Conservation (phyloP, 2,113 vertebrate species). For the Stigmatopora argus region DNA sequence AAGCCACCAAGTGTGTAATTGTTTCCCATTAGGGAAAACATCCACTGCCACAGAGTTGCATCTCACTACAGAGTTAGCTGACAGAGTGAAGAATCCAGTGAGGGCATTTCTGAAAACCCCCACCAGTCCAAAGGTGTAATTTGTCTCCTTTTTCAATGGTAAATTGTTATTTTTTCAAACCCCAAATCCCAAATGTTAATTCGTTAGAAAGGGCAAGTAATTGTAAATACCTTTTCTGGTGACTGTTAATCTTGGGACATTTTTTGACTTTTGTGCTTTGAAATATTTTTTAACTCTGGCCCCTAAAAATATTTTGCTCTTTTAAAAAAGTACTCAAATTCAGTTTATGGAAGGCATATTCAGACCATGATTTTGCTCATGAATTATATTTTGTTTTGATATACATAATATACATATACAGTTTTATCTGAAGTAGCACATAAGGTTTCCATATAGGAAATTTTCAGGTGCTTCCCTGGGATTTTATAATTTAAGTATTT, state of each 20-base stretch:
- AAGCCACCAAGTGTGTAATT: slow-evolving; percentile 74
- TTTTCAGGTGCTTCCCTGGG: slow-evolving; percentile 5
- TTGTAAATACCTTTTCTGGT: not conserved
- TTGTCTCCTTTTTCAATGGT: not conserved
- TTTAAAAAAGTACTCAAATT: too few relatives aligned
- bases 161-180: not conserved
- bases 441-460: slow-evolving; percentile 2
- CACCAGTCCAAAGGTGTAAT: slow-evolving; percentile 24
- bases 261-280: too few relatives aligned
- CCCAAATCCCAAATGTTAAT: slow-evolving; percentile 20
- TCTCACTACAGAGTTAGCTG: slow-evolving; percentile 59
- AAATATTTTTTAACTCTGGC: not conserved
- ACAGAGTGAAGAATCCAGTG: slow-evolving; percentile 46
- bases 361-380: not conserved
- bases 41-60: slow-evolving; percentile 48
- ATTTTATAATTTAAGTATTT: slow-evolving; percentile 47
- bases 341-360: not conserved
- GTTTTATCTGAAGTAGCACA: not conserved
- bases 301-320: too few relatives aligned
- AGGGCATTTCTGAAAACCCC: slow-evolving; percentile 43
- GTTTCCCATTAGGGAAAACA: slow-evolving; percentile 67
- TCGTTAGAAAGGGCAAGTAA: slow-evolving; percentile 34
- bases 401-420: not conserved
- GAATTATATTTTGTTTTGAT: not conserved
- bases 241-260: not conserved